Conservation (phyloP, 2,797 vertebrate genomes). For the Pseudomugil gertrudae region DNA sequence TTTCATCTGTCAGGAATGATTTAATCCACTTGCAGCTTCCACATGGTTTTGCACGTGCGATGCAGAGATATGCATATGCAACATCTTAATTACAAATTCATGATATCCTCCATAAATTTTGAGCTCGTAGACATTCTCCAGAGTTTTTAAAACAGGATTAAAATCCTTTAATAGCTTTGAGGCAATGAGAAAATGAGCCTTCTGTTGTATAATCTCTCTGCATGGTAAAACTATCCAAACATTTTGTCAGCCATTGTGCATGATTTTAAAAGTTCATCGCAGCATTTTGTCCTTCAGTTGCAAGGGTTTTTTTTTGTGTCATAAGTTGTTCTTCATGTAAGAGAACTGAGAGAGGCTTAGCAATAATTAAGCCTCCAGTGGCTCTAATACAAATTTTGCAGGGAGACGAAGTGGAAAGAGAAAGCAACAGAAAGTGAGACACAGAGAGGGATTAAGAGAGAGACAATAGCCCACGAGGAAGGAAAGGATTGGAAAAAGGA, state of each 20-base stretch:
- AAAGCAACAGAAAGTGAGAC: slow-evolving; percentile 26
- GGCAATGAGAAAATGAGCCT: slow-evolving; percentile 53
- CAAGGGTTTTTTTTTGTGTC: slow-evolving; percentile 63
- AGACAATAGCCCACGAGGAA: slow-evolving; percentile 71
- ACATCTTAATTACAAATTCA: slow-evolving; percentile 53
- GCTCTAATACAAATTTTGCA: slow-evolving; percentile 75
- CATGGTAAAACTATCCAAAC: slow-evolving; percentile 45
- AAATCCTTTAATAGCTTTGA: slow-evolving; percentile 51
- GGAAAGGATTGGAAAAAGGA: slow-evolving; percentile 55
- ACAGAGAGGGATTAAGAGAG: slow-evolving; percentile 67
- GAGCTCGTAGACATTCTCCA: slow-evolving; percentile 22
- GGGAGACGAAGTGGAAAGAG: slow-evolving; percentile 58
- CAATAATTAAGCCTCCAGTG: slow-evolving; percentile 77
- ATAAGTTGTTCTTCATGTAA: slow-evolving; percentile 64
- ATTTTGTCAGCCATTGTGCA: slow-evolving; percentile 64
- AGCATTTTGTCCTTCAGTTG: slow-evolving; percentile 69
- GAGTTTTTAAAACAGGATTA: slow-evolving; percentile 28
- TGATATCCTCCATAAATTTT: slow-evolving; percentile 37
- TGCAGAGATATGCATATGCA: slow-evolving; percentile 38
- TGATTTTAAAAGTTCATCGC: slow-evolving; percentile 65
- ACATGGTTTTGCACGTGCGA: background rate
- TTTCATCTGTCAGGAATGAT: slow-evolving; percentile 5
- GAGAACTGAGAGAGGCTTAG: slow-evolving; percentile 65
- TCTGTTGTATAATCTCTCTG: slow-evolving; percentile 51
- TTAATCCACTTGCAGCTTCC: slow-evolving; percentile 9